phyloP scores from a whole-genome alignment of 2,888 invertebrate species.

The Melipona beecheii region DNA sequence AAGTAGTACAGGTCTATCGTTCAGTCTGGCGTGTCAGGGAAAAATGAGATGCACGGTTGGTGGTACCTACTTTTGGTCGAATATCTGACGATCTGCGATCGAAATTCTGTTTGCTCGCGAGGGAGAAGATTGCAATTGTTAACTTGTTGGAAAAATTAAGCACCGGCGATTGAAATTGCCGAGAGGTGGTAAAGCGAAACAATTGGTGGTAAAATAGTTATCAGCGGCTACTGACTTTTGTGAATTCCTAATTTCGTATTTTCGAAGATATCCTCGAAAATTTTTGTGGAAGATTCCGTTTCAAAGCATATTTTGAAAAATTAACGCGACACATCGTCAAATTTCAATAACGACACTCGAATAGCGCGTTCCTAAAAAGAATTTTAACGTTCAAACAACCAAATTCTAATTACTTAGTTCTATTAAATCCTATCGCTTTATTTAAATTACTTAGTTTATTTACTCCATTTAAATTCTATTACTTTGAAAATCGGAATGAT shows the following conservation, averaged over 20 bases:
- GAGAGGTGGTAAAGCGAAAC: background rate
- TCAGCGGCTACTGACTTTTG: too few species aligned
- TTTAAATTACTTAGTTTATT: too few species aligned
- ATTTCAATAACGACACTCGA: background rate
- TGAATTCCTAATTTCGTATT: too few species aligned
- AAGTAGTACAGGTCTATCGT: constrained; percentile 16
- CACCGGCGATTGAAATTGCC: background rate
- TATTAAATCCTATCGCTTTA: too few species aligned
- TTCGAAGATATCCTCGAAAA: too few species aligned
- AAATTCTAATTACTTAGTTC: too few species aligned
- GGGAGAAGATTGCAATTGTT: background rate
- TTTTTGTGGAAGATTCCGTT: too few species aligned
- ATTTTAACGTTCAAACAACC: background rate
- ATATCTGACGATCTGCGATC: too few species aligned
- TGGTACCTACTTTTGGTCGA: background rate
- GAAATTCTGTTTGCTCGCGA: background rate
- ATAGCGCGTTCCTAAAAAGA: background rate
- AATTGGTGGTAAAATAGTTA: background rate
- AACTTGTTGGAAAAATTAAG: background rate
- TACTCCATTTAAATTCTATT: too few species aligned
- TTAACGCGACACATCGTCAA: too few species aligned
- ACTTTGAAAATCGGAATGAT: too few species aligned
- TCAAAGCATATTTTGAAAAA: too few species aligned
- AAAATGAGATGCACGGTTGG: background rate
- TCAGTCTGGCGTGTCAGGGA: background rate